Evolutionary conservation across 2,888 invertebrate species (phyloP).

Genomic region (Cephus spinipes): DNA sequence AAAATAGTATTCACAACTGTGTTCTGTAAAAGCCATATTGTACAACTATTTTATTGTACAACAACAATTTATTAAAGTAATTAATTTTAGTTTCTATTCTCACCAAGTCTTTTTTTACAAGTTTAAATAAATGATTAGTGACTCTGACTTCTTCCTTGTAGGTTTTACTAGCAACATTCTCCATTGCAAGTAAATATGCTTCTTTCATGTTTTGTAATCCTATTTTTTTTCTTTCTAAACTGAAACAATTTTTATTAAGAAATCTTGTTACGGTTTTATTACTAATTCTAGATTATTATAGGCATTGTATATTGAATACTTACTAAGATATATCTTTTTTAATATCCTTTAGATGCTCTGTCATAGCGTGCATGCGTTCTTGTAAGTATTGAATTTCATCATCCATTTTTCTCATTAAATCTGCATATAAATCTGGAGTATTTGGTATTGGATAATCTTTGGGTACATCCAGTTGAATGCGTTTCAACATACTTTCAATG

Average conservation of each 20-base stretch:
- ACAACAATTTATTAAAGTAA: neutral
- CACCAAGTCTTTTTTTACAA: constrained; percentile 52
- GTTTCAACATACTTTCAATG: constrained; percentile 32
- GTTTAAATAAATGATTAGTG: constrained; percentile 38
- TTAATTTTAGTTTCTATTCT: constrained; percentile 18
- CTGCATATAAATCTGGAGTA: constrained; percentile 41
- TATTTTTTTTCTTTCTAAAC: constrained; percentile 44
- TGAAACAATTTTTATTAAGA: constrained; percentile 27
- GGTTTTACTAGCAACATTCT: constrained; percentile 32
- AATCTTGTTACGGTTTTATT: no score
- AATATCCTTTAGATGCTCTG: constrained; percentile 29
- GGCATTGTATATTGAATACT: constrained; percentile 24
- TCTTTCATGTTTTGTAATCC: constrained; percentile 49
- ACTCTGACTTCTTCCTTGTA: constrained; percentile 37
- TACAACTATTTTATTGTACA: neutral
- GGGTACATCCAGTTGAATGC: constrained; percentile 33
- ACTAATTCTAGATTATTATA: neutral
- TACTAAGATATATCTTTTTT: constrained; percentile 47
- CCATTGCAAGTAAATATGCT: constrained; percentile 32
- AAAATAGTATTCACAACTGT: constrained; percentile 46
- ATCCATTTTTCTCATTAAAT: constrained; percentile 39
- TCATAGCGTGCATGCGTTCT: constrained; percentile 24
- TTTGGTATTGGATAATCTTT: constrained; percentile 43
- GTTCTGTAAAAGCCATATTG: constrained; percentile 35
- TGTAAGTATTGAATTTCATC: constrained; percentile 32